These are phyloP conservation scores for Chionoecetes opilio DNA, from an alignment of 1,140 invertebrate genomes.

Conservation along the genomic window DNA sequence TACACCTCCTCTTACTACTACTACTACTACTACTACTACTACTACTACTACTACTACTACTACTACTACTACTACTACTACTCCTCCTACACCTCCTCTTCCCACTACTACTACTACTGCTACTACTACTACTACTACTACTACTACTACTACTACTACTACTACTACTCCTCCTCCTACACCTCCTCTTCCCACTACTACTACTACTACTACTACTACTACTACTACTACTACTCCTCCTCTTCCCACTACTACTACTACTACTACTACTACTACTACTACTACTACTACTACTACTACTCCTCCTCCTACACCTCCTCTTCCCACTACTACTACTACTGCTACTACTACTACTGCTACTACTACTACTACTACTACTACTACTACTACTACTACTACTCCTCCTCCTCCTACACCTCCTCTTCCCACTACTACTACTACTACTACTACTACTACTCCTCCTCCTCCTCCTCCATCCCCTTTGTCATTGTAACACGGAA, in stretches of 20 bases:
- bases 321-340: background rate
- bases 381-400: background rate
- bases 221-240: too few species aligned
- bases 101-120: background rate
- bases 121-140: background rate
- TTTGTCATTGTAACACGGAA: too few species aligned
- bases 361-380: background rate
- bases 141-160: slow-evolving; percentile 3
- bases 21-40: too few species aligned
- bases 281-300: background rate
- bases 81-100: background rate
- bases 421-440: background rate
- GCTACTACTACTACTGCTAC: background rate
- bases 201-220: background rate
- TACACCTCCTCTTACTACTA: too few species aligned
- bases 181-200: background rate
- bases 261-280: too few species aligned
- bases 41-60: too few species aligned
- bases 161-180: background rate
- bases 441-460: background rate
- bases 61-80: background rate
- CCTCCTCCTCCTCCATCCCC: too few species aligned
- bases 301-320: too few species aligned
- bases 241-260: too few species aligned
- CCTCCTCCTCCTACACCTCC: background rate